A percentile compares a stretch with the other conserved stretches of the same genome.
Conservation (phyloP, 2,797 vertebrate species). For the Selene dorsalis region DNA sequence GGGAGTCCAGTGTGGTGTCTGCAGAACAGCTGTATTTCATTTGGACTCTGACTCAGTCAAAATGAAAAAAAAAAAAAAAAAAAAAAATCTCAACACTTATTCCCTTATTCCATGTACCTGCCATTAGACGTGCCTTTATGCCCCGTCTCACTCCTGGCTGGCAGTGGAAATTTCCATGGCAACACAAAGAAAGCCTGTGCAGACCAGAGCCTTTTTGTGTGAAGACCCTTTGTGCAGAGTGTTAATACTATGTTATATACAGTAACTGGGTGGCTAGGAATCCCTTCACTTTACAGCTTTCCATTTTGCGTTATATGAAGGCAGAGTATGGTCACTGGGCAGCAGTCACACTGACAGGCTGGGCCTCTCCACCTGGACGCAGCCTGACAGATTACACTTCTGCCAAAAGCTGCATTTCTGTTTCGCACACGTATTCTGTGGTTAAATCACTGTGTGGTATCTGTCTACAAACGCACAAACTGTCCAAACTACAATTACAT, state of each 20-base stretch:
- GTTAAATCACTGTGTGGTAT: conserved; percentile 22
- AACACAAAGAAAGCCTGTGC: conserved; percentile 79
- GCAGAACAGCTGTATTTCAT: conserved; percentile 81
- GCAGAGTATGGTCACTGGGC: conserved; percentile 30
- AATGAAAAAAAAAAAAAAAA: conserved; percentile 63
- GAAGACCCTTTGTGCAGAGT: conserved; percentile 67
- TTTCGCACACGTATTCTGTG: conserved; percentile 22
- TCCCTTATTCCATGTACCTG: conserved; percentile 79
- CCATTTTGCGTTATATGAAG: conserved; percentile 37
- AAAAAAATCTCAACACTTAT: conserved; percentile 67
- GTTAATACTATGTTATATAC: conserved; percentile 69
- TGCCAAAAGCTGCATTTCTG: conserved; percentile 23
- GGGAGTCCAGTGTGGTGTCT: conserved; percentile 60
- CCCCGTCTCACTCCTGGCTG: conserved; percentile 56
- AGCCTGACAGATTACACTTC: conserved; percentile 4
- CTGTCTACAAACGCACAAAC: conserved; percentile 33
- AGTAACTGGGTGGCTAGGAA: conserved; percentile 58
- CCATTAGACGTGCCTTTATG: conserved; percentile 68
- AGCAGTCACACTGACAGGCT: conserved; percentile 26
- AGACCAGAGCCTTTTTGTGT: conserved; percentile 68
- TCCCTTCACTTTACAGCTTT: conserved; percentile 41
- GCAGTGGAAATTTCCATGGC: conserved; percentile 83
- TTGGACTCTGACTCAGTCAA: conserved; percentile 74
- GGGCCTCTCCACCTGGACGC: conserved; percentile 20
- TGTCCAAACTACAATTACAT: conserved; percentile 43